Base-by-base conservation (phyloP, 2,888 invertebrate genomes). In the Hanleya hanleyi region DNA sequence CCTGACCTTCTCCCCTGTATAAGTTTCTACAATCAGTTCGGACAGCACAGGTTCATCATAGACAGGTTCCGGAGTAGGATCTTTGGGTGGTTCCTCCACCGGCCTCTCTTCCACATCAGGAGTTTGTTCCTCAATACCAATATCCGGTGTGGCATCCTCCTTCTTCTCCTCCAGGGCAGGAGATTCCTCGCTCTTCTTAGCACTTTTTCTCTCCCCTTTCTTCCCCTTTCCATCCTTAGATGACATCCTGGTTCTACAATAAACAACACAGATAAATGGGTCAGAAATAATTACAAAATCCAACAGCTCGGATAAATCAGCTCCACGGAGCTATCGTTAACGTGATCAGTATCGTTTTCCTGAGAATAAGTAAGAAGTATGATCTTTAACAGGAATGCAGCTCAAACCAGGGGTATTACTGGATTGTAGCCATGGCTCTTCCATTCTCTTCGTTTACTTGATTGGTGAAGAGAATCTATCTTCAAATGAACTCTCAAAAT, bases 31-130 rank as follows among this genome's bases (percentile, higher is more conserved):
- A 29, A 64, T 64, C 4, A 64, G 26, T 36, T 64, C 64, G 35
- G 64, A 35, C 35, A 64, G 35, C n/a, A 37, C 64, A 35, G 64
- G 64, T 37, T 64, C 64, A 22, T 64, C 64, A 36, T 64, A 64
- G 15, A 37, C 35, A 3, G 57, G 57, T 57, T 57, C 57, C 29
- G 57, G 57, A 15, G 57, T 29, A 29, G 57, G 5, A 15, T 57
- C 57, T 26, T 57, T 57, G 12, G 57, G 57, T 1, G 57, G 57
- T 57, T 57, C 57, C 9, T 57, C 57, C 3, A 57, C 9, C 18
- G 18, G 9, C 41, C 18, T 18, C 26, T 57, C 22, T 32, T 15
- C 26, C 15, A 32, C 12, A 4, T 57, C 57, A 15, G 57, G 12
- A 26, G 32, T 26, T 29, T 22, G 57, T 57, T 57, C 57, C 9